Evolutionary conservation across 2,797 vertebrate genomes (phyloP), one percentile per base, ranked within the genome.

Genomic region (Melanogrammus aeglefinus): DNA sequence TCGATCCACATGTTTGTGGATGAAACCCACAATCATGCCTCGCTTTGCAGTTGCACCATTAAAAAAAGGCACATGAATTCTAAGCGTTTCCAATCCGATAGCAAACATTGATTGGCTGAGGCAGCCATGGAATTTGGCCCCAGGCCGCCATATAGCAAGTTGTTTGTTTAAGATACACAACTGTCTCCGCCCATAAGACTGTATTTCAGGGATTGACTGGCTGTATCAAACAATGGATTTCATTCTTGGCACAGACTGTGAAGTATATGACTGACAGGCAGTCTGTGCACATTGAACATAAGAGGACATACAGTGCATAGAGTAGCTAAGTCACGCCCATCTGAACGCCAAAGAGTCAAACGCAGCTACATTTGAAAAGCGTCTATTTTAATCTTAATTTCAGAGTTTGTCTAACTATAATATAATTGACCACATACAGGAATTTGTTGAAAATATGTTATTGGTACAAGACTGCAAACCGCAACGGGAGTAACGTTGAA

Each of bases 61-160:
- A 13, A 29, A 69, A 69, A 69, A 69, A 69, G 24, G 21, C 57
- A 63, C n/a, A 24, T 63, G 57, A 63, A 63, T 63, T 21, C 6
- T n/a, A 10, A n/a, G 57, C 21, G 8, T 63, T 63, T 24, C 57
- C 57, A 69, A 69, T 69, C 24, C 24, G 63, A 69, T 27, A 9
- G 63, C 24, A 72, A 24, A 77, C 38, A 77, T 16, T 69, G 63
- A 69, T 69, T 69, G 63, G 63, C 24, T 27, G 63, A 27, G 63
- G 63, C 63, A 69, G 63, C 63, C 63, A 69, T 69, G 63, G n/a
- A 69, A 69, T 27, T 69, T 27, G 27, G n/a, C 63, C 63, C n/a
- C 24, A 69, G 63, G 24, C 63, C 24, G 24, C 24, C 24, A 24
- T 10, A 63, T 63, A n/a, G 24, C 21, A 63, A 27, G 63, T 27